These are phyloP conservation scores for Epsilonema sp. DNA, from an alignment of 2,888 invertebrate species.

Conservation along the genomic window DNA sequence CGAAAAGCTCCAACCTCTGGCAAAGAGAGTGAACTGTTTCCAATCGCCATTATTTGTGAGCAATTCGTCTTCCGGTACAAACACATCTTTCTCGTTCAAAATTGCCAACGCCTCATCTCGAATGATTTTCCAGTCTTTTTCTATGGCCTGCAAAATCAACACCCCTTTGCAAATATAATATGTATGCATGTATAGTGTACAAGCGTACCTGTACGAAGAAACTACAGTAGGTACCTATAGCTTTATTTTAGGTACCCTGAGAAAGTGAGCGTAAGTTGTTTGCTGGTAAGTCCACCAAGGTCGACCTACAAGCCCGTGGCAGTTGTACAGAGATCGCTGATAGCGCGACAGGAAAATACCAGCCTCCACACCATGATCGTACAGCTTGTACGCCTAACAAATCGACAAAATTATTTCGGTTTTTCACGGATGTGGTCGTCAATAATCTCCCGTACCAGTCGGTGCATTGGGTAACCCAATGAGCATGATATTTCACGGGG, in stretches of 20 bases:
- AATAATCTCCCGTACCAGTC: no score
- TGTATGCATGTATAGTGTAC: no score
- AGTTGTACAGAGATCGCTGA: slow-evolving; percentile 69
- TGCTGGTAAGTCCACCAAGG: slow-evolving; percentile 60
- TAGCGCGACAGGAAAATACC: slow-evolving; percentile 50
- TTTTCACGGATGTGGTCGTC: no score
- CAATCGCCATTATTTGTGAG: slow-evolving; percentile 55
- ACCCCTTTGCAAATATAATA: no score
- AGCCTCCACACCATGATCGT: slow-evolving; percentile 42
- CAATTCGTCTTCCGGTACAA: slow-evolving; percentile 47
- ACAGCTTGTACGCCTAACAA: slow-evolving; percentile 37
- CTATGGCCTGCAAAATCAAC: slow-evolving; percentile 36
- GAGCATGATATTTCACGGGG: no score
- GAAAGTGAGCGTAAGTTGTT: slow-evolving; percentile 45
- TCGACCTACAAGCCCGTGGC: slow-evolving; percentile 46
- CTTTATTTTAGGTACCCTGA: no score
- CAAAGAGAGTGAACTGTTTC: slow-evolving; percentile 59
- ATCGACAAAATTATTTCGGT: no score
- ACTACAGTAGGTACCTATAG: no score
- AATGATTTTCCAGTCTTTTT: slow-evolving; percentile 53
- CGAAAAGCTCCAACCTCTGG: no score
- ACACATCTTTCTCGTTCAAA: slow-evolving; percentile 37
- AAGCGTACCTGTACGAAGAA: no score
- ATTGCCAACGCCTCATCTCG: slow-evolving; percentile 46
- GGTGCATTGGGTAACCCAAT: no score